A percentile compares a stretch with the other conserved stretches of the same genome.
Evolutionary conservation across 1,140 invertebrate species (phyloP).

Genomic region (Marisa cornuarietis): DNA sequence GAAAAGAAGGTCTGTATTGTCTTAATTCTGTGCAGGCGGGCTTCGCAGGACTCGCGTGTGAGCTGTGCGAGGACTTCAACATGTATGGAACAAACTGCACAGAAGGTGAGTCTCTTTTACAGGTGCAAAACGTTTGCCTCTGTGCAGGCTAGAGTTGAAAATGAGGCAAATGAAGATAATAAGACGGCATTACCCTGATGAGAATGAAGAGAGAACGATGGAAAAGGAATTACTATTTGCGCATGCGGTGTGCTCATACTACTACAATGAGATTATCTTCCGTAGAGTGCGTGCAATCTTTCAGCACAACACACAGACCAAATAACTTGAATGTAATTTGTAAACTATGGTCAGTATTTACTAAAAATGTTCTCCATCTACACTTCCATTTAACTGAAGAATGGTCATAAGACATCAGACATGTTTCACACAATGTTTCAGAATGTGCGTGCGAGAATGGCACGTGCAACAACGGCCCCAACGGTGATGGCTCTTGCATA

Average conservation of each 20-base stretch:
- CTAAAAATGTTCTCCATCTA: too few relatives aligned
- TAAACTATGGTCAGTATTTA: not conserved
- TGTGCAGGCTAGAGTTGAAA: not conserved
- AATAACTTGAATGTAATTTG: not conserved
- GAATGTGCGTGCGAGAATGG: constrained; percentile 44
- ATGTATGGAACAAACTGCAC: constrained; percentile 41
- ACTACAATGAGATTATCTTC: too few relatives aligned
- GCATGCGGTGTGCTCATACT: not conserved
- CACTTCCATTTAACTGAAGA: too few relatives aligned
- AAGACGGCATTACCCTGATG: not conserved
- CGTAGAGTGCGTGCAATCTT: too few relatives aligned
- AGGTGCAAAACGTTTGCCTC: not conserved
- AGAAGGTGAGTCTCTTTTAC: constrained; percentile 29
- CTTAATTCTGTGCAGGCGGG: constrained; percentile 30
- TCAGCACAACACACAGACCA: not conserved
- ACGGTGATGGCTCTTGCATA: constrained; percentile 38
- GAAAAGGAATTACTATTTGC: not conserved
- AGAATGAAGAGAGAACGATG: not conserved
- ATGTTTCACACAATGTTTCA: constrained; percentile 13
- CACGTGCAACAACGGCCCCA: constrained; percentile 37
- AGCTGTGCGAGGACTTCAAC: constrained; percentile 33
- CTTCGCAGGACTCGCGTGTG: constrained; percentile 44
- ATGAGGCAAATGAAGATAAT: not conserved
- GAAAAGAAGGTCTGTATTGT: too few relatives aligned
- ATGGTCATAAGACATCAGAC: too few relatives aligned